Base-by-base conservation (phyloP, 1,140 invertebrate species). In the Sitophilus oryzae region DNA sequence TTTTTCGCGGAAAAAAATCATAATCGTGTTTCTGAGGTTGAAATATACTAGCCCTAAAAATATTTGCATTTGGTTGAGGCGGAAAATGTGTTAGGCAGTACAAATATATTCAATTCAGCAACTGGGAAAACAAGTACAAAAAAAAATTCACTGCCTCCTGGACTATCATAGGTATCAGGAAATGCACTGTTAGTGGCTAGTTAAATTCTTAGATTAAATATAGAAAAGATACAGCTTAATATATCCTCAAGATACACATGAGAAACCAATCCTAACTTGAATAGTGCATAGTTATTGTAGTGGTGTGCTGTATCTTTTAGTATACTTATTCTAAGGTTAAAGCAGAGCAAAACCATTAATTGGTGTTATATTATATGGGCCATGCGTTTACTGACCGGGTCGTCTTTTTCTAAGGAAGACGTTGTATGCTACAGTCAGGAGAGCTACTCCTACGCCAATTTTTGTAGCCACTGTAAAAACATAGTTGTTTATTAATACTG, bases 391-490 rank as follows among this genome's bases (percentile, higher is more conserved):
- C 68, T 61, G 63, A 71, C 69, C 69, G 57, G 61, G 56, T 52
- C 58, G 65, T 66, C 66, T 64, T 70, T 76, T 76, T 73, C 69
- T 71, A 68, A 77, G 66, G 64, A 77, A 78, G 68, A 88, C 85
- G 70, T 85, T 81, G 74, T 87, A 84, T 63, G 85, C 86, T 67
- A 86, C 84, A 65, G 84, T 75, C 68, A 86, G 79, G 70, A 89
- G 76, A 59, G 84, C 84, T 67, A 84, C 77, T 62, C 86, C 86
- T 71, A 88, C 80, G 67, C 77, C 79, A 76, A 88, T 77, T 76
- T 87, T 88, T 74, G 86, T 80, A 71, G 81, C 81, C 78, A 88
- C 86, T 89, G 81, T 64, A 87, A 64, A 65, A 46, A 64, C 36
- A 49, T 67, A 44, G 30, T 21, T 34, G 36, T 52, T 14, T 40